A percentile compares a stretch with the other conserved stretches of the same genome.
Conservation (phyloP, 1,140 invertebrate genomes). For the Bradysia coprophila region DNA sequence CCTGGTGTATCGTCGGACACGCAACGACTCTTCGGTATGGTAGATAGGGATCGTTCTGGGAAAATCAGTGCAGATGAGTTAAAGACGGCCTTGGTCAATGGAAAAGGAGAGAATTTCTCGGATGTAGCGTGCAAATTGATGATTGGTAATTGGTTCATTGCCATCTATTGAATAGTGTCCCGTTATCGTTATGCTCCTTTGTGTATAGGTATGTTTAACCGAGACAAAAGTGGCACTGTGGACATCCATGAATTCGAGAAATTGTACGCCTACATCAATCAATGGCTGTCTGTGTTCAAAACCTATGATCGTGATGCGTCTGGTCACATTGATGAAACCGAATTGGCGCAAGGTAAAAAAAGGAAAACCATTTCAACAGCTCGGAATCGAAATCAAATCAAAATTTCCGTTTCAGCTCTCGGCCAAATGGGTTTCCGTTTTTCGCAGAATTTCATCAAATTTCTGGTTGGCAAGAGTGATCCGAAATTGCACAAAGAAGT, state of each 20-base stretch:
- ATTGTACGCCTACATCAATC: conserved; percentile 74
- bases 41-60: conserved; percentile 67
- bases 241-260: conserved; percentile 71
- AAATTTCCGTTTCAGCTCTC: conserved; percentile 37
- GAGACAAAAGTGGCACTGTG: conserved; percentile 68
- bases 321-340: conserved; percentile 61
- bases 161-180: conserved; percentile 15
- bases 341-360: conserved; percentile 48
- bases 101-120: conserved; percentile 70
- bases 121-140: conserved; percentile 72
- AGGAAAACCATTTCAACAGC: conserved; percentile 1
- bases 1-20: conserved; percentile 36
- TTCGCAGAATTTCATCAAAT: conserved; percentile 54
- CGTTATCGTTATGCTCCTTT: conserved; percentile 3
- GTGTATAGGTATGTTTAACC: conserved; percentile 68
- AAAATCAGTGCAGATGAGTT: conserved; percentile 60
- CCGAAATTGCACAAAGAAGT: conserved; percentile 37
- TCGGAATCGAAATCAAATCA: background rate
- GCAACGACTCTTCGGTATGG: conserved; percentile 62
- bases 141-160: conserved; percentile 44
- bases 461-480: conserved; percentile 50
- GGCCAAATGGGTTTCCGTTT: conserved; percentile 79
- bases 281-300: conserved; percentile 69
- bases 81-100: conserved; percentile 67
- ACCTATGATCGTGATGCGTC: conserved; percentile 67